Evolutionary conservation across 2,888 invertebrate genomes (phyloP), one percentile per base, ranked within the genome.

Genomic region (Trissoscelio sp.): DNA sequence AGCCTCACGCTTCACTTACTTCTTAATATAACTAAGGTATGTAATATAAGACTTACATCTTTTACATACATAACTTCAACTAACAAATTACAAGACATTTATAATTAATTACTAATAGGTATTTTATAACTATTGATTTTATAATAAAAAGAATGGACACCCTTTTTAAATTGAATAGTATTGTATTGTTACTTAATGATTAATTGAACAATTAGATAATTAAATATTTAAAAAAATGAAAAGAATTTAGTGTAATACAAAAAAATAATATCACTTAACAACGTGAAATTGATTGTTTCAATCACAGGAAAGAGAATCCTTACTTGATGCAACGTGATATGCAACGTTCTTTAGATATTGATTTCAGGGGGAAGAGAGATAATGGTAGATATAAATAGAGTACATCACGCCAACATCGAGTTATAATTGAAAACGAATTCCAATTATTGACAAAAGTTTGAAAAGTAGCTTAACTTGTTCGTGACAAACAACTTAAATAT

Each of bases 311-410:
- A 77, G 53, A 78, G 86, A 87, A 88, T 86, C 88, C 88, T 87
- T 88, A 87, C 83, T 84, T 53, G 64, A 84, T 87, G 85, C 86
- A 88, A 87, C 85, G 31, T 73, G 67, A 81, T 77, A 77, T 73
- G 66, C 72, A 55, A 77, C 58, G 84, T 85, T 80, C 81, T 85
- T 85, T 83, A 84, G 86, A 86, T 89, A 89, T 89, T 89, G 89
- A 89, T 89, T 89, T 89, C 87, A 86, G 79, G 79, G 83, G 73
- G 75, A 72, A 72, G 73, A 83, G 74, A 85, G 83, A 86, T 87
- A 85, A 85, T 85, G 84, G 85, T 83, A 84, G 84, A 85, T 81
- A 83, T 83, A 85, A 82, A 81, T 88, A 86, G 85, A 84, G 83
- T 74, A 82, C 86, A 81, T 87, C 83, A 86, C 83, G 83, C 86